A percentile compares a stretch with the other conserved stretches of the same genome.
These are phyloP conservation scores for Eulemur mongoz DNA, from an alignment of 2,797 vertebrate genomes.

Conservation along the genomic window DNA sequence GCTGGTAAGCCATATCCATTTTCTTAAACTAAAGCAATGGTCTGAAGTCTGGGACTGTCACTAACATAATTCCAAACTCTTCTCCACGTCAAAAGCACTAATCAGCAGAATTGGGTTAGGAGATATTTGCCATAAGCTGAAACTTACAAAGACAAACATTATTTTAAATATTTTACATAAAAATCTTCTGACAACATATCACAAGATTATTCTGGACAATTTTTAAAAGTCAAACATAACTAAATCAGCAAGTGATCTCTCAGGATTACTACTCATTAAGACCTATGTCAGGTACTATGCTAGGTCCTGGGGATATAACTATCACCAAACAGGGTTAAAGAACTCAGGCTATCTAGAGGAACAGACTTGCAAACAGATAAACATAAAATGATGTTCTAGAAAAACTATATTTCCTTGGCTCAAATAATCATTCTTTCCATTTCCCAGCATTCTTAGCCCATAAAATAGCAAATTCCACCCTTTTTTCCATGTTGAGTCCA, in stretches of 20 bases:
- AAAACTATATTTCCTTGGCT: neutral
- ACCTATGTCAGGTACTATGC: neutral
- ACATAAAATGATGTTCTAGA: conserved; percentile 16
- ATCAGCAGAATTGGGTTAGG: neutral
- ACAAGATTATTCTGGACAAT: conserved; percentile 14
- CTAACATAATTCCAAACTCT: neutral
- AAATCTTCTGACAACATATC: conserved; percentile 44
- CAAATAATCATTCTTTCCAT: conserved; percentile 33
- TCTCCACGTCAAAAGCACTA: conserved; percentile 9
- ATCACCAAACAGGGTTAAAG: neutral
- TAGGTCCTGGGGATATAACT: neutral
- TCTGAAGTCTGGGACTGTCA: neutral
- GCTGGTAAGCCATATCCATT: neutral
- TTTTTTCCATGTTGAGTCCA: conserved; percentile 5
- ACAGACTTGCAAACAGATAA: neutral
- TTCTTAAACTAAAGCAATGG: conserved; percentile 28
- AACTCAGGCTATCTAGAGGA: neutral
- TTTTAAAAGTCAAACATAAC: conserved; percentile 28
- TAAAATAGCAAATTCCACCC: conserved; percentile 26
- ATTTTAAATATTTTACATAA: conserved; percentile 44
- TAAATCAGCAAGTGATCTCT: conserved; percentile 31
- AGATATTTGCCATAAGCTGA: neutral
- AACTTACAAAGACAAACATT: conserved; percentile 30
- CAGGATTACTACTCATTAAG: neutral
- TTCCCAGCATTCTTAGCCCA: neutral